These are phyloP conservation scores for Amphipoea lucens DNA, from an alignment of 2,888 invertebrate genomes.

Conservation along the genomic window DNA sequence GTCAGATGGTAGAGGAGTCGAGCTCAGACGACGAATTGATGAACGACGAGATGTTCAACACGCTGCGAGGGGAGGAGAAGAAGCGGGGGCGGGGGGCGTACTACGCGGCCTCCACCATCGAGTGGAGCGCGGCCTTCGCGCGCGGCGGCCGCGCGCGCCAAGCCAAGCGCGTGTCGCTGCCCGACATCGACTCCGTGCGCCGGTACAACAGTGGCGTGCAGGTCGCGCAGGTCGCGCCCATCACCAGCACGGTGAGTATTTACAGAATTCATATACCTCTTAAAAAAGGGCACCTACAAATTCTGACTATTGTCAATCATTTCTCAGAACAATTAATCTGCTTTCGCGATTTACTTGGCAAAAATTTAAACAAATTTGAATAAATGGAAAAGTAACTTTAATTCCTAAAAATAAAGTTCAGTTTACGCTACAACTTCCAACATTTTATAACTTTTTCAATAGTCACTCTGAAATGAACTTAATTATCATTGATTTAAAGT, in stretches of 20 bases:
- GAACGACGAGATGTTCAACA: background rate
- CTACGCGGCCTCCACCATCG: slow-evolving; percentile 7
- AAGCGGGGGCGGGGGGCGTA: background rate
- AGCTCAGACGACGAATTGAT: slow-evolving; percentile 17
- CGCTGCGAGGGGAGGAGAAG: background rate
- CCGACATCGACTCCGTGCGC: slow-evolving; percentile 62
- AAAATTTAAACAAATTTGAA: no score
- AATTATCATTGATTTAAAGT: no score
- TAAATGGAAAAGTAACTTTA: no score
- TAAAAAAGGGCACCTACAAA: background rate
- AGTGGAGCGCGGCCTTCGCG: slow-evolving; percentile 11
- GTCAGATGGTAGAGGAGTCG: background rate
- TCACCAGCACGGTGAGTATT: slow-evolving; percentile 40
- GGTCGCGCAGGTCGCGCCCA: slow-evolving; percentile 68
- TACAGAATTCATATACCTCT: background rate
- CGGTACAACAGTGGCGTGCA: slow-evolving; percentile 56
- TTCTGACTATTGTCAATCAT: background rate
- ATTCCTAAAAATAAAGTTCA: no score
- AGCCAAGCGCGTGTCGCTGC: slow-evolving; percentile 59
- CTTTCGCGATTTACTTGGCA: no score
- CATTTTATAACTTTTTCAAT: no score
- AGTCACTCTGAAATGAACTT: no score
- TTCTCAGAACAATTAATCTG: background rate
- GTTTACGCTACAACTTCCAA: no score
- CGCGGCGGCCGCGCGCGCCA: background rate